Evolutionary conservation across 2,113 vertebrate species (phyloP).

Genomic region (Syngnathus typhle): DNA sequence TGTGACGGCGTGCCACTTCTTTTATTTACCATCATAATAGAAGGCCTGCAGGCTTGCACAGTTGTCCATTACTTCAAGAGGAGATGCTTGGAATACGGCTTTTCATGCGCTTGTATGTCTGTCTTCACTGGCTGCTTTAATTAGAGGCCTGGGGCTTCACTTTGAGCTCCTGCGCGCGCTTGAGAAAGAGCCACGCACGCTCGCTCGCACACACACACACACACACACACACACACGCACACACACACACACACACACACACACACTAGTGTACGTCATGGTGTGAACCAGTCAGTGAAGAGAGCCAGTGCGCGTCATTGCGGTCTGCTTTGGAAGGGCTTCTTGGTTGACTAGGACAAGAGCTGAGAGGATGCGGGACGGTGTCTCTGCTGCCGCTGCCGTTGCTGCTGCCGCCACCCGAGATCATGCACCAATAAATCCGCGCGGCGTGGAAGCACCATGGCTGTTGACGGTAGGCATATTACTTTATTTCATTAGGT

Average conservation of each 20-base stretch:
- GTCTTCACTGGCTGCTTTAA: conserved; percentile 52
- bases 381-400: conserved; percentile 9
- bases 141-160: conserved; percentile 63
- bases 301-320: conserved; percentile 2
- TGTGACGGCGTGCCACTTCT: neutral
- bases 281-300: neutral
- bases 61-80: neutral
- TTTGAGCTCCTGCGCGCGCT: conserved; percentile 54
- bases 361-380: conserved; percentile 21
- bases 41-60: neutral
- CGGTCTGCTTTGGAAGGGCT: conserved; percentile 12
- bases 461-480: conserved; percentile 68
- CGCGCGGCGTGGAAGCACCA: conserved; percentile 22
- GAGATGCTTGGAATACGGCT: conserved; percentile 33
- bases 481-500: neutral
- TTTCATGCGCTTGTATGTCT: conserved; percentile 53
- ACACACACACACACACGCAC: too few relatives aligned
- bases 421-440: conserved; percentile 43
- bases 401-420: conserved; percentile 11
- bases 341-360: neutral
- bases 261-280: too few relatives aligned
- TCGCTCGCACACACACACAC: too few relatives aligned
- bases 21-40: neutral
- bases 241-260: too few relatives aligned
- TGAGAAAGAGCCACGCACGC: conserved; percentile 53